Evolutionary conservation across 2,888 invertebrate species (phyloP).

Genomic region (Lasioglossum pauxillum): DNA sequence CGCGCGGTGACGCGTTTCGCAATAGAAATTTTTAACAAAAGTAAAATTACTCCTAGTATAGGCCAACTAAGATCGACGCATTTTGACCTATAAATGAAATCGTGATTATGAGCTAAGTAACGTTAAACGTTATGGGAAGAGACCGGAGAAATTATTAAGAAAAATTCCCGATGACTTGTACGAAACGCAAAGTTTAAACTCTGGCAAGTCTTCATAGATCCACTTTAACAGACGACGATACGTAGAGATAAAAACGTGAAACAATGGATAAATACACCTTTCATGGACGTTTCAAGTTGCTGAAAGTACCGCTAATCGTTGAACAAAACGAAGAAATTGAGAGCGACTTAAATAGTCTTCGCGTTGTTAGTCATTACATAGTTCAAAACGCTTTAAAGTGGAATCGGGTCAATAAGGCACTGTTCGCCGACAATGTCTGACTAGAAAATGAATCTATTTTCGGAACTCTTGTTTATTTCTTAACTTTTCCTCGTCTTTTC

Average conservation of each 20-base stretch:
- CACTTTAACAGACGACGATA: conserved; percentile 42
- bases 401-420: conserved; percentile 84
- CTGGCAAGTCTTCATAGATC: conserved; percentile 61
- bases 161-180: conserved; percentile 35
- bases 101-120: background rate
- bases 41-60: background rate
- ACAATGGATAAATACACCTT: conserved; percentile 45
- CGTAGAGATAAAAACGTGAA: conserved; percentile 32
- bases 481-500: conserved; percentile 62
- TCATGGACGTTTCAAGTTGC: conserved; percentile 36
- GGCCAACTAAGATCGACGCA: conserved; percentile 18
- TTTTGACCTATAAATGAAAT: conserved; percentile 41
- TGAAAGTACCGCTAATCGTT: conserved; percentile 3
- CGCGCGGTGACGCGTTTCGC: conserved; percentile 24
- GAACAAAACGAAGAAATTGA: conserved; percentile 30
- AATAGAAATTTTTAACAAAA: conserved; percentile 55
- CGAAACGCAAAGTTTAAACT: conserved; percentile 32
- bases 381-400: conserved; percentile 66
- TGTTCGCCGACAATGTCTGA: conserved; percentile 84
- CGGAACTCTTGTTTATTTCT: conserved; percentile 75
- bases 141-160: conserved; percentile 21
- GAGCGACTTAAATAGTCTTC: conserved; percentile 26
- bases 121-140: conserved; percentile 16
- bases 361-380: conserved; percentile 45
- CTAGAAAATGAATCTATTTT: conserved; percentile 84